Evolutionary conservation across 1,140 invertebrate species (phyloP), one percentile per base, ranked within the genome.

Genomic region (Sarcophaga peregrina): DNA sequence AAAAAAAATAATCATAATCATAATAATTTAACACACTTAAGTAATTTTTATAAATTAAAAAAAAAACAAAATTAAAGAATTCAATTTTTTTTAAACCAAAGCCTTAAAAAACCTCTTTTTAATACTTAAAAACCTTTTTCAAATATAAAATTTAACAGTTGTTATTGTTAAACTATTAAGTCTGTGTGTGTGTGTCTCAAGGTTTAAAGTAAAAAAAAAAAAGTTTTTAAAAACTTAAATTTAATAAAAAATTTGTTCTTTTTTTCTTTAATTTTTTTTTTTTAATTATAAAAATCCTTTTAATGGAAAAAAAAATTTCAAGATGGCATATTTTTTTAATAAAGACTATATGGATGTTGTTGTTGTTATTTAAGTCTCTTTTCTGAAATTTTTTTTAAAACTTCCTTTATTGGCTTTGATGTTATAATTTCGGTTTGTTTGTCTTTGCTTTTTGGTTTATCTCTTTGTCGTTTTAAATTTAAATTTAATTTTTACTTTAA

Each of bases 391-490:
- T 52, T 52, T 9, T 3, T 52, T 13, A 20, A n/a, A 78, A 78
- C 75, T 78, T 47, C 75, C 75, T 78, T 78, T 76, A 47, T 48
- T 50, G 75, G 20, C 62, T 72, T 50, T 78, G 48, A 20, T 78
- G 62, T 68, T 68, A n/a, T 58, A 37, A 37, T 37, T 37, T 13
- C n/a, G 13, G 54, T 58, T 58, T 58, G 54, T 58, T 58, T 15
- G 15, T 68, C 5, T 68, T 25, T 25, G 7, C 20, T 68, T 17
- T 78, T 78, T 78, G 75, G 75, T 78, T 76, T 76, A 13, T 76
- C 47, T 50, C 75, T 78, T 78, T 78, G 75, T 78, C 75, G 75
- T 78, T 78, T 78, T 74, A 15, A 20, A 17, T 78, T 50, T 78
- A 10, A 52, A n/a, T n/a, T n/a, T n/a, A n/a, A n/a, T n/a, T n/a